Percentiles rank a stretch among this genome's conserved stretches.
These are phyloP conservation scores for Heliconius himera DNA, from an alignment of 1,140 invertebrate genomes.

Conservation along the genomic window DNA sequence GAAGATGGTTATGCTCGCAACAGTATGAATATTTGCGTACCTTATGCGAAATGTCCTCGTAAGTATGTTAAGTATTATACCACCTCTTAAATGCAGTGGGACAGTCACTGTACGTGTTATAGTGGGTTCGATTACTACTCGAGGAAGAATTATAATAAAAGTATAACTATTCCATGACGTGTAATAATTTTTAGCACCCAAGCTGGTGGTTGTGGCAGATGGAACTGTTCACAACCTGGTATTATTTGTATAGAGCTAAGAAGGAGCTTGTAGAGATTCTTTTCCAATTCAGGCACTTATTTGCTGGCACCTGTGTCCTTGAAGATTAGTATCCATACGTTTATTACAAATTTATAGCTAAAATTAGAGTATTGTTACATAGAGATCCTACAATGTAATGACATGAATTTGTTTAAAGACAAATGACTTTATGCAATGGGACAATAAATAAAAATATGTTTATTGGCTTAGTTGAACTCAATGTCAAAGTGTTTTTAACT, in stretches of 20 bases:
- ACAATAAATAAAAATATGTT: too few species aligned
- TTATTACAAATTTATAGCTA: not conserved
- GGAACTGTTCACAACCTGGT: conserved; percentile 20
- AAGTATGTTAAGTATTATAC: not conserved
- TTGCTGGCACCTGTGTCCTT: conserved; percentile 29
- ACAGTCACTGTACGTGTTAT: too few species aligned
- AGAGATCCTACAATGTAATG: too few species aligned
- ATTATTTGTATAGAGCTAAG: conserved; percentile 17
- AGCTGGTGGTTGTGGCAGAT: conserved; percentile 23
- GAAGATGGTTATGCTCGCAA: conserved; percentile 53
- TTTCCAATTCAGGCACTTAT: conserved; percentile 34
- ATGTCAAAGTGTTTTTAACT: too few species aligned
- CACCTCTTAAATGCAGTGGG: too few species aligned
- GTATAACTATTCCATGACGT: too few species aligned
- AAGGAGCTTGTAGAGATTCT: conserved; percentile 13
- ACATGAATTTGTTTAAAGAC: too few species aligned
- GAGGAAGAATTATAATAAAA: too few species aligned
- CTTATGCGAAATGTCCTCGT: not conserved
- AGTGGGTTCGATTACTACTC: too few species aligned
- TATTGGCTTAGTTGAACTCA: too few species aligned
- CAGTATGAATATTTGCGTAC: conserved; percentile 30
- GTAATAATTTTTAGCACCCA: not conserved
- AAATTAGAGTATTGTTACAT: not conserved
- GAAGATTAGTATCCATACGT: conserved; percentile 25
- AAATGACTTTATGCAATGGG: too few species aligned